Evolutionary conservation across 2,113 vertebrate genomes (phyloP).

Genomic region (Xiphophorus couchianus): DNA sequence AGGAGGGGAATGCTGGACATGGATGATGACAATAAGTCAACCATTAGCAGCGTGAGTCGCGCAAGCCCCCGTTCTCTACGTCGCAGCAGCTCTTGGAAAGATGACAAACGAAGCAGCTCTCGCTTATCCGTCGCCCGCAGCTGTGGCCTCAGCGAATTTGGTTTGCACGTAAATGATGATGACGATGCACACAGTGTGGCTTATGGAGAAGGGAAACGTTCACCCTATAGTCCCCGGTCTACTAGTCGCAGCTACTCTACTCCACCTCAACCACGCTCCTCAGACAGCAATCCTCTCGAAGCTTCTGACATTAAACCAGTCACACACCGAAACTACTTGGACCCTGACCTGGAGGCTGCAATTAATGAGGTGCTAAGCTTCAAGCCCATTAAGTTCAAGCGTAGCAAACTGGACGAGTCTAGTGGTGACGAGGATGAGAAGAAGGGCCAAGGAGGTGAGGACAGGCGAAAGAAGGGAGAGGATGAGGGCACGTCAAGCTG

Average conservation of each 20-base stretch:
- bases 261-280: constrained; percentile 81
- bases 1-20: constrained; percentile 78
- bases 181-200: constrained; percentile 78
- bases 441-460: constrained; percentile 59
- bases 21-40: constrained; percentile 83
- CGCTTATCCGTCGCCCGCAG: constrained; percentile 84
- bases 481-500: constrained; percentile 74
- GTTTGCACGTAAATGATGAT: constrained; percentile 71
- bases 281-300: constrained; percentile 53
- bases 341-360: constrained; percentile 93
- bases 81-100: constrained; percentile 84
- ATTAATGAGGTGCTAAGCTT: constrained; percentile 97
- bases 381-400: constrained; percentile 86
- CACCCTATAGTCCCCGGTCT: constrained; percentile 83
- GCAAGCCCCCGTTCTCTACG: constrained; percentile 82
- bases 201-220: constrained; percentile 74
- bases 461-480: constrained; percentile 75
- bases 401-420: constrained; percentile 86
- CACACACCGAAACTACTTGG: constrained; percentile 89
- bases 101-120: constrained; percentile 75
- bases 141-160: constrained; percentile 85
- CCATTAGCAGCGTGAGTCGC: constrained; percentile 84
- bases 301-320: constrained; percentile 71
- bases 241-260: constrained; percentile 87
- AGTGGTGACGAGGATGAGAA: constrained; percentile 75